Evolutionary conservation across 2,113 vertebrate genomes (phyloP).

Genomic region (Noturus placidus): DNA sequence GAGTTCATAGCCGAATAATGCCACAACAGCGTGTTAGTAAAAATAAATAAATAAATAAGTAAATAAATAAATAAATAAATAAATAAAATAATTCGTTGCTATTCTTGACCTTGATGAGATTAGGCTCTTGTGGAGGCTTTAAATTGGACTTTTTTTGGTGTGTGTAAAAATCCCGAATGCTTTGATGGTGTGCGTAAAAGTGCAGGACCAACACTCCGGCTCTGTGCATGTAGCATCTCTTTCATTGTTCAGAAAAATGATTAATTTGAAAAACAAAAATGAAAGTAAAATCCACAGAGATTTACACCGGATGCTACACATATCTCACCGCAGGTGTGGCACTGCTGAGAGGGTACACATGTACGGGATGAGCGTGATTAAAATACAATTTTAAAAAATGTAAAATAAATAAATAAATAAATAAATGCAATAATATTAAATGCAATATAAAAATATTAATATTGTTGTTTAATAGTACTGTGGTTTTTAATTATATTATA

Average conservation of each 20-base stretch:
- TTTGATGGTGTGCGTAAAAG: conserved; percentile 24
- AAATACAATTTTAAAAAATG: not conserved
- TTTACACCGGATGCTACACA: not conserved
- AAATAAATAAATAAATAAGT: not conserved
- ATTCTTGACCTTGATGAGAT: not conserved
- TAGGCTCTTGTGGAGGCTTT: not conserved
- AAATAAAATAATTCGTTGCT: not conserved
- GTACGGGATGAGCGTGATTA: not conserved
- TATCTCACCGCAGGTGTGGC: conserved; percentile 1
- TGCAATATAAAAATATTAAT: not conserved
- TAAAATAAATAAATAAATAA: not conserved
- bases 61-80: no score
- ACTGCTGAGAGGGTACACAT: not conserved
- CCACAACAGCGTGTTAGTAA: not conserved
- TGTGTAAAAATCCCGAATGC: not conserved
- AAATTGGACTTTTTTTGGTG: not conserved
- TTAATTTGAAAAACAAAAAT: conserved; percentile 9
- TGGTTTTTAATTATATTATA: not conserved
- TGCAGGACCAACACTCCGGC: not conserved
- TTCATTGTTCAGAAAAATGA: not conserved
- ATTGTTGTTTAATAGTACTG: not conserved
- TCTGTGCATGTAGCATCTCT: not conserved
- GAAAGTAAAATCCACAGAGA: conserved; percentile 5
- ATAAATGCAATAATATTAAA: not conserved
- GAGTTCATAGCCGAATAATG: not conserved